Evolutionary conservation across 2,113 vertebrate genomes (phyloP), one percentile per base, ranked within the genome.

Genomic region (Pedionomus torquatus): DNA sequence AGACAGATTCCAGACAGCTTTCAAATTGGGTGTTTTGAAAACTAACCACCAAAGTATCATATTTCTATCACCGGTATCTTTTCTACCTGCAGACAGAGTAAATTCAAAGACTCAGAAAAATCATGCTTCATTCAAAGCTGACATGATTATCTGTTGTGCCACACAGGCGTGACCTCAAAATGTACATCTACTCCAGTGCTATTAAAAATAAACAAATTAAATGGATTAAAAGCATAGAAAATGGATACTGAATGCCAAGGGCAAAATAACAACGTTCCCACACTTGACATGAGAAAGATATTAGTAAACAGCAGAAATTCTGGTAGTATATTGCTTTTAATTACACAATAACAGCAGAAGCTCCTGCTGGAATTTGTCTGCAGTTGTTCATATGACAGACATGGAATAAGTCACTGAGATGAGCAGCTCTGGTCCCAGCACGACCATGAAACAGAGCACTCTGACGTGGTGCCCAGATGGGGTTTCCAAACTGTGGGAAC

Each of bases 111-210:
- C 77, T 69, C 13, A 15, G 54, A 63, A 43, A 46, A 87, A 57
- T 28, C 8, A 41, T 23, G 4, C 20, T 81, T 93, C 23, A 57
- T 93, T 95, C 17, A 83, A 75, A 87, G 35, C 11, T 89, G 48
- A 69, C 5, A 2, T 6, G 13, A 37, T 9, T 49, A 37, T 46
- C 15, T 46, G 24, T 64, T 64, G 13, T 61, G 35, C 35, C 33
- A 64, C 46, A 64, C 3, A 75, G 13, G 13, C 25, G 33, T 16
- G 17, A 61, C 12, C 31, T 87, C 28, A 54, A 71, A 74, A 66
- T 5, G 4, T 21, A 0, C 6, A 24, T 49, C 18, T 78, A 31
- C 33, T 68, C 26, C 13, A 33, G 8, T 11, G 19, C 26, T 24
- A 26, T 24, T 43, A 81, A 77, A 82, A 66, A 51, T 30, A 68